phyloP scores from a whole-genome alignment of 2,888 invertebrate genomes.

The Cremastobaeus sp. region DNA sequence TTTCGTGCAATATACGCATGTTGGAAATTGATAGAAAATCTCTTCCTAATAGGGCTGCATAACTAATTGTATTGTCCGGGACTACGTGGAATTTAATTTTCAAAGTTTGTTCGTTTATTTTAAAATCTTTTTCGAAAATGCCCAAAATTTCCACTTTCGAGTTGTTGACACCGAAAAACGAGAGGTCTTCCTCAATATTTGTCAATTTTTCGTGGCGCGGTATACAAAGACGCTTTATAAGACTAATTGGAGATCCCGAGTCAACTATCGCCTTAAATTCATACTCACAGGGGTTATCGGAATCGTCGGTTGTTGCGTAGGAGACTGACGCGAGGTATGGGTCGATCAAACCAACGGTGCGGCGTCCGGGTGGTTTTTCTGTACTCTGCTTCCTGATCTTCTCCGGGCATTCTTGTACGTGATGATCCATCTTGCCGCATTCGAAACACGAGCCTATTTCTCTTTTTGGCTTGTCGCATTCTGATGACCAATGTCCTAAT shows the following conservation, averaged over 20 bases:
- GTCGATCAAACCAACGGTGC: not conserved
- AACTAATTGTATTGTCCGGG: not conserved
- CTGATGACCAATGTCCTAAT: slow-evolving; percentile 2
- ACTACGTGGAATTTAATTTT: slow-evolving; percentile 4
- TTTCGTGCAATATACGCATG: not conserved
- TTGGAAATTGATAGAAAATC: not conserved
- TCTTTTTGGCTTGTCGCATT: slow-evolving; percentile 4
- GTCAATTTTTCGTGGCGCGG: not conserved
- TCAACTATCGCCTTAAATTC: no score
- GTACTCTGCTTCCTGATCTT: no score
- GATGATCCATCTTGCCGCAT: slow-evolving; percentile 24
- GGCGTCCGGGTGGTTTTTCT: no score
- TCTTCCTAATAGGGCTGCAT: not conserved
- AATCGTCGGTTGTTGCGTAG: no score
- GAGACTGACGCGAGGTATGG: no score
- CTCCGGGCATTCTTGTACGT: slow-evolving; percentile 16
- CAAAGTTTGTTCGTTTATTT: not conserved
- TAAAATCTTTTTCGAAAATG: not conserved
- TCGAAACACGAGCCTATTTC: slow-evolving; percentile 36
- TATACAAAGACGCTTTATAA: not conserved
- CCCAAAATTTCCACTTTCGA: not conserved
- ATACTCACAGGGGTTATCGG: no score
- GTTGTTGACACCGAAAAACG: not conserved
- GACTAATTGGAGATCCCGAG: not conserved
- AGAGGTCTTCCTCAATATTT: no score